Conservation (phyloP, 2,888 invertebrate species). For the Orthonevra nobilis region DNA sequence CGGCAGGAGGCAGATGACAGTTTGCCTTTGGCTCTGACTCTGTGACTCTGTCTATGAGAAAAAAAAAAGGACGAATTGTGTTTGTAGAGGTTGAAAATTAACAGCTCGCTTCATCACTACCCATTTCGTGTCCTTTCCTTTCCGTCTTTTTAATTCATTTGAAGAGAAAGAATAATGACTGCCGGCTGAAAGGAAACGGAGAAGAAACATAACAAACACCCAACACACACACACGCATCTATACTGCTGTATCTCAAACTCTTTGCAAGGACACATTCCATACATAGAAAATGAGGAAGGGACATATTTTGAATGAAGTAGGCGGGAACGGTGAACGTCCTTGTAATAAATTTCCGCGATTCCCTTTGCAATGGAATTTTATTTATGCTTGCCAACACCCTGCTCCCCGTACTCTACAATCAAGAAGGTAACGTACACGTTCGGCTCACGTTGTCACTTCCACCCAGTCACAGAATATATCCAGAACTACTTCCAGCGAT, state of each 20-base stretch:
- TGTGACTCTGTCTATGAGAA: slow-evolving; percentile 11
- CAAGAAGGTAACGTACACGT: slow-evolving; percentile 22
- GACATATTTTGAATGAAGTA: slow-evolving; percentile 23
- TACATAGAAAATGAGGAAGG: not conserved
- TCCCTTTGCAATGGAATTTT: slow-evolving; percentile 35
- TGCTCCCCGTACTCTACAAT: too few species aligned
- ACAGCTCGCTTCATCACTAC: slow-evolving; percentile 48
- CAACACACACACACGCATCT: slow-evolving; percentile 1
- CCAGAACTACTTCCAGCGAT: slow-evolving; percentile 50
- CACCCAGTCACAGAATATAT: slow-evolving; percentile 18
- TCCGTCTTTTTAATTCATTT: slow-evolving; percentile 51
- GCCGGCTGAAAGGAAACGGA: slow-evolving; percentile 9
- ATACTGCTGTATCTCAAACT: slow-evolving; percentile 22
- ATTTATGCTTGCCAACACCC: slow-evolving; percentile 19
- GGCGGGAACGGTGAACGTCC: slow-evolving; percentile 49
- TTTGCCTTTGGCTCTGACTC: slow-evolving; percentile 22
- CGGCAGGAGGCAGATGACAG: slow-evolving; percentile 64
- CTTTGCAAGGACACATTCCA: slow-evolving; percentile 31
- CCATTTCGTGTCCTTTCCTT: slow-evolving; percentile 45
- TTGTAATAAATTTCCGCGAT: slow-evolving; percentile 63
- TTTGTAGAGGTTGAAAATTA: slow-evolving; percentile 59
- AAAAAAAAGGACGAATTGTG: slow-evolving; percentile 39
- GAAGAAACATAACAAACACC: slow-evolving; percentile 32
- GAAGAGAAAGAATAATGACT: slow-evolving; percentile 52
- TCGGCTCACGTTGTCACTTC: not conserved